phyloP scores from a whole-genome alignment of 2,888 invertebrate species.

The Candidula unifasciata region DNA sequence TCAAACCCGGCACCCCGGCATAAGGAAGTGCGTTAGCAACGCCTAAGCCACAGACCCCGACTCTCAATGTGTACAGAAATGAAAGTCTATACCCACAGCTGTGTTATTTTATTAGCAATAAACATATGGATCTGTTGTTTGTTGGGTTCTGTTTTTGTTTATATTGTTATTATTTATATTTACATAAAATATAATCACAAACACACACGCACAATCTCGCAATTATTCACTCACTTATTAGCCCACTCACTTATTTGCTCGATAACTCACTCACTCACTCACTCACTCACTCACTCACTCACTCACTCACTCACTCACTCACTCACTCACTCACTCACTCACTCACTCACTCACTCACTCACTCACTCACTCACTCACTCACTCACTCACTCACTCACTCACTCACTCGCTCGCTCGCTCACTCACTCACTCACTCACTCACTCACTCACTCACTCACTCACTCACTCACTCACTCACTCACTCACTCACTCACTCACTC shows the following conservation, averaged over 20 bases:
- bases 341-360: constrained; percentile 8
- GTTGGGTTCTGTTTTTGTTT: too few species aligned
- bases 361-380: constrained; percentile 4
- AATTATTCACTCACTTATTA: constrained; percentile 22
- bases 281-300: background rate
- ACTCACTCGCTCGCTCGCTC: too few species aligned
- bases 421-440: constrained; percentile 1
- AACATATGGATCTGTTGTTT: too few species aligned
- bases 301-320: constrained; percentile 27
- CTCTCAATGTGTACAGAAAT: too few species aligned
- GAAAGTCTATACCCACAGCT: too few species aligned
- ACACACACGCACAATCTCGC: constrained; percentile 8
- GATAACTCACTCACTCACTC: constrained; percentile 16
- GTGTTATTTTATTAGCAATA: too few species aligned
- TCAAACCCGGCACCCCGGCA: too few species aligned
- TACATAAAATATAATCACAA: too few species aligned
- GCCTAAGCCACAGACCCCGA: too few species aligned
- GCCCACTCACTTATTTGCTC: constrained; percentile 27
- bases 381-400: background rate
- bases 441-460: constrained; percentile 18
- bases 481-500: constrained; percentile 34
- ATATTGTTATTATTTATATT: too few species aligned
- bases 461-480: constrained; percentile 16
- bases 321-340: background rate
- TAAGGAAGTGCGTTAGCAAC: too few species aligned